phyloP scores from a whole-genome alignment of 1,140 invertebrate species.

The Apis cerana region DNA sequence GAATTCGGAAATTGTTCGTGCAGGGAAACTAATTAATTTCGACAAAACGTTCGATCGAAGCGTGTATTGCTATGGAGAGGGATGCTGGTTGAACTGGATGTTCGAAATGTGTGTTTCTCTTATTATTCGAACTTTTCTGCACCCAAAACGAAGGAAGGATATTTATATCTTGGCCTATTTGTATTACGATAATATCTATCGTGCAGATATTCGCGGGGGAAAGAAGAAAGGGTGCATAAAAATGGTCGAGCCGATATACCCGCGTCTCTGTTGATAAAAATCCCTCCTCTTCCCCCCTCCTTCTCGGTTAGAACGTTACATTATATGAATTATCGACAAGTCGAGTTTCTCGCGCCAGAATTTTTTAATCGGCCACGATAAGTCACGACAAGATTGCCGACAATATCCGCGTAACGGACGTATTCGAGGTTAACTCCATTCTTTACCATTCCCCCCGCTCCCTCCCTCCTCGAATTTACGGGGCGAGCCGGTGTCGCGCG shows the following conservation, averaged over 20 bases:
- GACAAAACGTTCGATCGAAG: constrained; percentile 19
- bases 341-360: constrained; percentile 10
- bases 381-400: constrained; percentile 54
- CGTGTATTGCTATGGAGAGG: not conserved
- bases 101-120: not conserved
- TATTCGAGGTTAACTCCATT: constrained; percentile 39
- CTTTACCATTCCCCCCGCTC: constrained; percentile 44
- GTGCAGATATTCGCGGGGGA: too few species aligned
- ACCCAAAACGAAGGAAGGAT: too few species aligned
- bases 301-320: not conserved
- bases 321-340: constrained; percentile 1
- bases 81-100: not conserved
- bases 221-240: too few species aligned
- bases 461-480: constrained; percentile 55
- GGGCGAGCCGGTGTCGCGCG: constrained; percentile 50
- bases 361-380: constrained; percentile 57
- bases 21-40: constrained; percentile 30
- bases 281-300: too few species aligned
- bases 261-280: too few species aligned
- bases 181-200: too few species aligned
- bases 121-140: not conserved
- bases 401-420: constrained; percentile 52
- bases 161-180: too few species aligned
- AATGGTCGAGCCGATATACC: too few species aligned
- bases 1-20: not conserved